These are phyloP conservation scores for Falco peregrinus DNA, from an alignment of 2,797 vertebrate genomes.

Conservation along the genomic window DNA sequence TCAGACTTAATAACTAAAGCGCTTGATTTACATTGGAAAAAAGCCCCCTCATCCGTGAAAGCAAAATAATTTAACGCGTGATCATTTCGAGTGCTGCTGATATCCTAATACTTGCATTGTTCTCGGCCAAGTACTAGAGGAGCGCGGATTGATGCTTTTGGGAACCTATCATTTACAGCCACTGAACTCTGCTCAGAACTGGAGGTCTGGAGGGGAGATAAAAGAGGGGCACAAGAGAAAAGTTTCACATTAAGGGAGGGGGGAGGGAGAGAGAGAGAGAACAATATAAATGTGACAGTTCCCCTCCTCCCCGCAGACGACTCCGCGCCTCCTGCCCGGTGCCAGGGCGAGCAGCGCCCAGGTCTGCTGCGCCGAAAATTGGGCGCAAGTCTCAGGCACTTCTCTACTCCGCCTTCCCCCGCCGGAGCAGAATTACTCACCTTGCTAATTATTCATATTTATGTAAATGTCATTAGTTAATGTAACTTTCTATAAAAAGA, in stretches of 20 bases:
- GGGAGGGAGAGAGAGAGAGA: neutral
- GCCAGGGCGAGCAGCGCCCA: neutral
- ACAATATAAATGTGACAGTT: slow-evolving; percentile 3
- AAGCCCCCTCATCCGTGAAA: slow-evolving; percentile 88
- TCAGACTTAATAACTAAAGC: slow-evolving; percentile 88
- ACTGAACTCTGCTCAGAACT: slow-evolving; percentile 66
- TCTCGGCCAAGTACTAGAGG: slow-evolving; percentile 60
- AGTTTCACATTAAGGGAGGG: slow-evolving; percentile 6
- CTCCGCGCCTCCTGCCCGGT: neutral
- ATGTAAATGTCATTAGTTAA: slow-evolving; percentile 72
- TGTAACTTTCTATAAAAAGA: slow-evolving; percentile 72
- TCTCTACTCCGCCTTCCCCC: slow-evolving; percentile 1
- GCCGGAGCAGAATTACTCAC: slow-evolving; percentile 44
- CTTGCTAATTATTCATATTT: slow-evolving; percentile 69
- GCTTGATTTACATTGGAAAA: slow-evolving; percentile 88
- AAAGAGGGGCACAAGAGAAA: slow-evolving; percentile 38
- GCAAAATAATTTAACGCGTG: slow-evolving; percentile 88
- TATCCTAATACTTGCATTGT: slow-evolving; percentile 81
- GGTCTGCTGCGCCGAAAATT: neutral
- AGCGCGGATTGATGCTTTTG: slow-evolving; percentile 63
- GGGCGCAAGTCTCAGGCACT: slow-evolving; percentile 8
- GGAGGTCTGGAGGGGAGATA: slow-evolving; percentile 31
- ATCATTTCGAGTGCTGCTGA: slow-evolving; percentile 83
- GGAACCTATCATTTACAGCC: slow-evolving; percentile 75
- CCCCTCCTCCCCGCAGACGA: neutral